phyloP scores from a whole-genome alignment of 2,888 invertebrate species.

The Sinodicranocentrus sp. region DNA sequence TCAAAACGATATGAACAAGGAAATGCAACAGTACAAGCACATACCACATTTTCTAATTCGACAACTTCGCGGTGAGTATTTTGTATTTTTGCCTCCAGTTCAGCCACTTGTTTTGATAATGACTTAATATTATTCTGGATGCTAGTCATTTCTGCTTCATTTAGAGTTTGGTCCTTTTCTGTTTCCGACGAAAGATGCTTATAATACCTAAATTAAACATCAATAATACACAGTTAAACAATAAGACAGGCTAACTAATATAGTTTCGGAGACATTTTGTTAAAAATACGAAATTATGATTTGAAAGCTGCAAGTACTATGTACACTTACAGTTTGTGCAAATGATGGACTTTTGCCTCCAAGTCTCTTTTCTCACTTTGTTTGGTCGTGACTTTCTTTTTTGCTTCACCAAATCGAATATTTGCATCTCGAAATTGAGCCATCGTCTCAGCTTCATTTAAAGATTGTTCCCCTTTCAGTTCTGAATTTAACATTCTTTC shows the following conservation, averaged over 20 bases:
- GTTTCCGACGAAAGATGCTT: background rate
- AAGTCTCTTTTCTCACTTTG: constrained; percentile 9
- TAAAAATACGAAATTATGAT: too few species aligned
- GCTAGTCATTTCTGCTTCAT: background rate
- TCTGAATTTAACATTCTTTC: background rate
- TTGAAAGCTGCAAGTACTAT: background rate
- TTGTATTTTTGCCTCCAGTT: background rate
- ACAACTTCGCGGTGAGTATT: background rate
- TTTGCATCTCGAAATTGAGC: background rate
- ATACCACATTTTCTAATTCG: background rate
- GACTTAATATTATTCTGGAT: background rate
- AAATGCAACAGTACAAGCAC: background rate
- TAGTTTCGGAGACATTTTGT: too few species aligned
- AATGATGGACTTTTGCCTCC: constrained; percentile 17
- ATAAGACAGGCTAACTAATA: too few species aligned
- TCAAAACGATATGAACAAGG: too few species aligned
- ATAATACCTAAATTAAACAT: constrained; percentile 2
- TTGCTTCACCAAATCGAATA: background rate
- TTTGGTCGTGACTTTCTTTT: background rate
- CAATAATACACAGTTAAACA: too few species aligned
- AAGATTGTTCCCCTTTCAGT: background rate
- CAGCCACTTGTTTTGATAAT: background rate
- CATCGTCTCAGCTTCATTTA: constrained; percentile 1
- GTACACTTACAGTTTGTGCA: background rate
- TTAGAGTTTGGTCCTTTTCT: background rate